Evolutionary conservation across 1,140 invertebrate genomes (phyloP).

Genomic region (Acromyrmex echinatior): DNA sequence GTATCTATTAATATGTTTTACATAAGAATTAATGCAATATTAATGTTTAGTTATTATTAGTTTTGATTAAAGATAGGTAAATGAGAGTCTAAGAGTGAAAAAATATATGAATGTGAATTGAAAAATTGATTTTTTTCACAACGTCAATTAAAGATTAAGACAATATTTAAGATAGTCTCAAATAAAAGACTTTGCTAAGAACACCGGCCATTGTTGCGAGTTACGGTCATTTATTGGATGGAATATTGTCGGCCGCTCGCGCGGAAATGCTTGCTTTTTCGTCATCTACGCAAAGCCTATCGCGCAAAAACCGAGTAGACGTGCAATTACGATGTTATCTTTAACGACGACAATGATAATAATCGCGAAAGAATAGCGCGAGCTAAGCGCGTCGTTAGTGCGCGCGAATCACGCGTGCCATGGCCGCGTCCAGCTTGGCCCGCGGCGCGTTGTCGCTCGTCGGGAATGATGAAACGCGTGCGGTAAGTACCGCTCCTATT

Average conservation of each 20-base stretch:
- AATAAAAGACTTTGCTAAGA: no score
- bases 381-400: constrained; percentile 50
- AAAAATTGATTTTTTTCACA: no score
- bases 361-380: constrained; percentile 62
- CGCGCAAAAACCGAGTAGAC: neutral
- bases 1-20: no score
- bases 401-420: constrained; percentile 32
- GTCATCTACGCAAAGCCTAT: neutral
- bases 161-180: no score
- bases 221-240: constrained; percentile 64
- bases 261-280: constrained; percentile 46
- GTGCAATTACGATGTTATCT: constrained; percentile 51
- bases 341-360: constrained; percentile 69
- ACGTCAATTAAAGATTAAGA: no score
- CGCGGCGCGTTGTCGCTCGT: constrained; percentile 37
- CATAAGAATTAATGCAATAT: no score
- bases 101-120: no score
- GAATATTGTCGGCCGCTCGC: constrained; percentile 72
- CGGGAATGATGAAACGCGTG: constrained; percentile 43
- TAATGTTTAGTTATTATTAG: no score
- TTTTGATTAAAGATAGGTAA: no score
- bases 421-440: constrained; percentile 14
- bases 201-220: constrained; percentile 20
- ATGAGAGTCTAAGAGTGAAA: no score
- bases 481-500: constrained; percentile 25